phyloP scores from a whole-genome alignment of 1,140 invertebrate species.

The Rhizoglyphus robini region DNA sequence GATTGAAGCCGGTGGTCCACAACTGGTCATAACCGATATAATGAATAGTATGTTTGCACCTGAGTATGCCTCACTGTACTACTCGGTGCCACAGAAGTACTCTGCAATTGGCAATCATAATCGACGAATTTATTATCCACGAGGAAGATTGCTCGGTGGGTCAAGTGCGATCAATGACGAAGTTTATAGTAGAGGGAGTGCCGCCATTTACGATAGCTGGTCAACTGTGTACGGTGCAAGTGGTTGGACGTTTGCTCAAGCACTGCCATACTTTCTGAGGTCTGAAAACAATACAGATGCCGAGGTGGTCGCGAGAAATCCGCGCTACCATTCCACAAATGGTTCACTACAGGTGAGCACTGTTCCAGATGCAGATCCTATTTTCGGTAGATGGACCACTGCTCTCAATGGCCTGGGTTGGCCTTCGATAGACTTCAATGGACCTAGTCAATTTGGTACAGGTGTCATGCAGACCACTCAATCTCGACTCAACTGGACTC shows the following conservation, averaged over 20 bases:
- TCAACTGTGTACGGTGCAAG: constrained; percentile 42
- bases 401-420: constrained; percentile 65
- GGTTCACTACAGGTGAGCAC: constrained; percentile 22
- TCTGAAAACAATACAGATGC: constrained; percentile 28
- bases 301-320: neutral
- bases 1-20: constrained; percentile 48
- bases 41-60: constrained; percentile 64
- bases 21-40: constrained; percentile 58
- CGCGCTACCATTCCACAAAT: constrained; percentile 22
- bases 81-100: neutral
- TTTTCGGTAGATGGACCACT: too few relatives aligned
- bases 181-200: constrained; percentile 73
- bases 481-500: constrained; percentile 58
- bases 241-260: constrained; percentile 57
- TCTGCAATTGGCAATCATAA: constrained; percentile 50
- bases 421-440: constrained; percentile 62
- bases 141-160: constrained; percentile 32
- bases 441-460: constrained; percentile 53
- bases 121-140: constrained; percentile 27
- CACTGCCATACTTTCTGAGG: constrained; percentile 49
- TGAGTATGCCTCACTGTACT: neutral
- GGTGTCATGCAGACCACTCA: constrained; percentile 59
- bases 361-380: constrained; percentile 22
- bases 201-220: constrained; percentile 78
- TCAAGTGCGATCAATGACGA: constrained; percentile 47